A percentile compares a stretch with the other conserved stretches of the same genome.
Evolutionary conservation across 1,140 invertebrate genomes (phyloP).

Genomic region (Andrena cerasifolii): DNA sequence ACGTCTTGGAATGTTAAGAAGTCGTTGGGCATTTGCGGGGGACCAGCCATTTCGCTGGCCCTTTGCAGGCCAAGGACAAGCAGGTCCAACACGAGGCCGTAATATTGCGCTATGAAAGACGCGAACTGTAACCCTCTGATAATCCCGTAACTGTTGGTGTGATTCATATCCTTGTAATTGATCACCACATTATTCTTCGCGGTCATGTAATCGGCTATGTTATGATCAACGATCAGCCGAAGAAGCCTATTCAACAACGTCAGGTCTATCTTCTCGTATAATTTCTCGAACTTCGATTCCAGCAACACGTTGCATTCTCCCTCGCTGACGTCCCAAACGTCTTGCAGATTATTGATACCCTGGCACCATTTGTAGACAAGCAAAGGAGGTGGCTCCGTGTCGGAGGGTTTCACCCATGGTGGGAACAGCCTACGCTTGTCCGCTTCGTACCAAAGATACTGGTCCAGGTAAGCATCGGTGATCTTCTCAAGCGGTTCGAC

Average conservation of each 20-base stretch:
- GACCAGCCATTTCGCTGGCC: slow-evolving; percentile 99
- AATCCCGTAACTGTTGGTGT: slow-evolving; percentile 99
- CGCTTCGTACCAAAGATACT: slow-evolving; percentile 99
- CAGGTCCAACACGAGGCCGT: slow-evolving; percentile 97
- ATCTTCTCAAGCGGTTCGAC: slow-evolving; percentile 99
- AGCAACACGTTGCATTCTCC: slow-evolving; percentile 99
- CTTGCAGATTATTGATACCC: slow-evolving; percentile 98
- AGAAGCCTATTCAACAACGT: slow-evolving; percentile 97
- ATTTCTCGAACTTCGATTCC: slow-evolving; percentile 98
- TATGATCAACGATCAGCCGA: slow-evolving; percentile 99
- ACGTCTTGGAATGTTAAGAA: slow-evolving; percentile 97
- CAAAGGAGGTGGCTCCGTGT: slow-evolving; percentile 98
- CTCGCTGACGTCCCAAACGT: slow-evolving; percentile 99
- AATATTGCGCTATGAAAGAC: slow-evolving; percentile 99
- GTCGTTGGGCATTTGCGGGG: slow-evolving; percentile 99
- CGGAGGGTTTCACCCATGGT: slow-evolving; percentile 99
- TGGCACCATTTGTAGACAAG: slow-evolving; percentile 99
- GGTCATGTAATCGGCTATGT: slow-evolving; percentile 99
- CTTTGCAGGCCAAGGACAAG: slow-evolving; percentile 97
- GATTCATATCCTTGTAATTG: slow-evolving; percentile 99
- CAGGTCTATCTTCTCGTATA: slow-evolving; percentile 99
- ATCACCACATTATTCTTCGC: slow-evolving; percentile 99
- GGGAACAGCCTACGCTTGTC: slow-evolving; percentile 98
- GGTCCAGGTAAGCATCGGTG: slow-evolving; percentile 99
- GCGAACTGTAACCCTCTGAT: slow-evolving; percentile 99